Evolutionary conservation across 2,888 invertebrate species (phyloP).

Genomic region (Diarsia mendica): DNA sequence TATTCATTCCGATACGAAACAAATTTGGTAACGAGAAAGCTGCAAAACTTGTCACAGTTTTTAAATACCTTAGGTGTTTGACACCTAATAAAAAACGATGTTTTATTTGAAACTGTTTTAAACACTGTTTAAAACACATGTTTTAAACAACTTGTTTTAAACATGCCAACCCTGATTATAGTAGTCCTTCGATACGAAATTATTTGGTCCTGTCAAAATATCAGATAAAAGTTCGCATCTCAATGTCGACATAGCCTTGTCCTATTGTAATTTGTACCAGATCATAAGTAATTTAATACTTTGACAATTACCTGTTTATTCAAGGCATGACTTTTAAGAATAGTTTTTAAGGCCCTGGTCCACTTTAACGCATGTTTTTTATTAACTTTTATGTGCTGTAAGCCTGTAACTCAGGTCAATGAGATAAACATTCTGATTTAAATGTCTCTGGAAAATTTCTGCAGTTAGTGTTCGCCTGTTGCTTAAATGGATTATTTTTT

Average conservation of each 20-base stretch:
- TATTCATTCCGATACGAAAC: too few relatives aligned
- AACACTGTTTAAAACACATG: too few relatives aligned
- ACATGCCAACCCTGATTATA: too few relatives aligned
- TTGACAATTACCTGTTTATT: constrained; percentile 56
- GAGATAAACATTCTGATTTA: constrained; percentile 10
- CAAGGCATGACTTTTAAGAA: constrained; percentile 70
- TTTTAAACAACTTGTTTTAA: too few relatives aligned
- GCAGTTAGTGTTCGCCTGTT: not conserved
- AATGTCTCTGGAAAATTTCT: constrained; percentile 7
- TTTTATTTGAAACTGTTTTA: too few relatives aligned
- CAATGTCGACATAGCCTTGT: constrained; percentile 47
- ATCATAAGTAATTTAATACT: constrained; percentile 52
- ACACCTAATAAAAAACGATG: too few relatives aligned
- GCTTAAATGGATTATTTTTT: too few relatives aligned
- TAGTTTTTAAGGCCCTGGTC: constrained; percentile 69
- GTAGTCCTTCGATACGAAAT: constrained; percentile 19
- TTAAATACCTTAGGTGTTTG: too few relatives aligned
- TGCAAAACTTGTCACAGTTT: too few relatives aligned
- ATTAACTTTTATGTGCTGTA: constrained; percentile 13
- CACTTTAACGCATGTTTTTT: constrained; percentile 67
- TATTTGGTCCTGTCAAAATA: constrained; percentile 28
- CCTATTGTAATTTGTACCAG: constrained; percentile 64
- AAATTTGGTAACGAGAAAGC: too few relatives aligned
- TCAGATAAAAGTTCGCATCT: constrained; percentile 18
- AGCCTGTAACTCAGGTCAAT: not conserved